Evolutionary conservation across 2,888 invertebrate species (phyloP), one percentile per base, ranked within the genome.

Genomic region (Scotopteryx bipunctaria): DNA sequence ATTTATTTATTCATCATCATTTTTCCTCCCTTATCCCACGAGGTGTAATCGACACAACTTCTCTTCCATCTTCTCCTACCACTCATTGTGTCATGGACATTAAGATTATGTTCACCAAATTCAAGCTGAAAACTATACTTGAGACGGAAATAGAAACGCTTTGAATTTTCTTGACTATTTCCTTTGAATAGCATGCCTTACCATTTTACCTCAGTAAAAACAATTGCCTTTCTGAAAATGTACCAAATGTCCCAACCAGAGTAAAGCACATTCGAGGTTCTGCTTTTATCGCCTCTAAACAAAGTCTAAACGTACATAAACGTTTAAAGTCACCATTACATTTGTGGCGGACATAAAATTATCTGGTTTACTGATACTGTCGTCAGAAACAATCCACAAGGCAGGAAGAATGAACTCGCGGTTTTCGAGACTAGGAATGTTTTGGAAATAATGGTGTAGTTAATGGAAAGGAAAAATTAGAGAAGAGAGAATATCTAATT

Each of bases 341-440:
- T 68, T 68, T 61, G 65, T 57, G 65, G 63, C 53, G 66, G 63
- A 69, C 72, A 69, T 79, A 78, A 81, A 81, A 80, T 78, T 69
- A 74, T 69, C 70, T 69, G 64, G 69, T 83, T 79, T 80, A 81
- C 73, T 74, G 74, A 74, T 65, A 66, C 64, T 69, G 67, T 70
- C 63, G 66, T 71, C 72, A 59, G 67, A 69, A 72, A 76, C 73
- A 73, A 71, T 74, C 67, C 64, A 59, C 62, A 60, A 64, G 63
- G 60, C 55, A 46, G n/a, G n/a, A n/a, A 44, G 23, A 8, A 42
- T 17, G 17, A 45, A 47, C 25, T 56, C 52, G 53, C 43, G 48
- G 55, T 51, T 53, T 53, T 35, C 25, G 45, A 23, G 44, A 29
- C 35, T 21, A 21, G 42, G 47, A 43, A 53, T 48, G 44, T 42